Percentiles rank a stretch among this genome's conserved stretches.
Evolutionary conservation across 2,797 vertebrate genomes (phyloP).

Genomic region (Melanotaenia nigrans): DNA sequence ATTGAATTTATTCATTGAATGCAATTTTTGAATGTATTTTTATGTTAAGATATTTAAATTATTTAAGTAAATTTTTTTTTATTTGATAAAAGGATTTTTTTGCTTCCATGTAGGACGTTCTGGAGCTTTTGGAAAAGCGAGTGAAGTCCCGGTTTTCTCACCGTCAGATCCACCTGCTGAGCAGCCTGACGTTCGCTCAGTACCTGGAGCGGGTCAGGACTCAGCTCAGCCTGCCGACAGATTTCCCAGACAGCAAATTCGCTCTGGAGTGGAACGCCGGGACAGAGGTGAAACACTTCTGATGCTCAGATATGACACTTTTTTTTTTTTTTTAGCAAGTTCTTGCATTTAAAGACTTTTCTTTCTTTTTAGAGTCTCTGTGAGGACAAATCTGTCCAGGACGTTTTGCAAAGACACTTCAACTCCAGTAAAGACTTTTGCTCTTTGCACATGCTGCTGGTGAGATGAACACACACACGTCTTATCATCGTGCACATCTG

Average conservation of each 20-base stretch:
- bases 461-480: slow-evolving; percentile 61
- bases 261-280: slow-evolving; percentile 88
- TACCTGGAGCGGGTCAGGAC: slow-evolving; percentile 84
- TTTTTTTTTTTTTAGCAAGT: neutral
- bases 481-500: neutral
- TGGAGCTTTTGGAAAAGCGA: slow-evolving; percentile 97
- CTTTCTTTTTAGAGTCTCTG: slow-evolving; percentile 80
- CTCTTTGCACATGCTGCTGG: slow-evolving; percentile 89
- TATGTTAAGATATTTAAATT: too few relatives aligned
- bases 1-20: too few relatives aligned
- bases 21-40: too few relatives aligned
- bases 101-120: slow-evolving; percentile 82
- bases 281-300: slow-evolving; percentile 78
- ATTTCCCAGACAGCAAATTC: slow-evolving; percentile 85
- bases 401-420: slow-evolving; percentile 86
- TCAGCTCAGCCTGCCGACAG: slow-evolving; percentile 85
- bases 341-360: neutral
- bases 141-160: slow-evolving; percentile 98
- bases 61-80: neutral
- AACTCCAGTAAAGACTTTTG: slow-evolving; percentile 88
- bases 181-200: slow-evolving; percentile 83
- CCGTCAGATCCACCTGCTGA: slow-evolving; percentile 92
- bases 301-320: neutral
- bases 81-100: neutral
- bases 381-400: slow-evolving; percentile 83